phyloP scores from a whole-genome alignment of 2,113 vertebrate species.

The Panthera tigris region DNA sequence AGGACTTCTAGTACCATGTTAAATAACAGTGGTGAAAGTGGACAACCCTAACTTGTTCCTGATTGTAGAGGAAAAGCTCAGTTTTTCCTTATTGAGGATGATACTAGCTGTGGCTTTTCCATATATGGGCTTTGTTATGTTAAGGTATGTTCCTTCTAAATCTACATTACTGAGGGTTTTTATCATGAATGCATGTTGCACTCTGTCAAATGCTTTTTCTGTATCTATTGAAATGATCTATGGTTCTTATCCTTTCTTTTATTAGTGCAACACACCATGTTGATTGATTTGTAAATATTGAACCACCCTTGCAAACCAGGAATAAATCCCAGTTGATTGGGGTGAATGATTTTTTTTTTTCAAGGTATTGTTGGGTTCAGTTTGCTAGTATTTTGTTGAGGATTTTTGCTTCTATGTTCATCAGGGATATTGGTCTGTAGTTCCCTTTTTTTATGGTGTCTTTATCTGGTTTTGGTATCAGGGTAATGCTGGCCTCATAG shows the following conservation, averaged over 20 bases:
- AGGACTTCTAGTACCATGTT: background rate
- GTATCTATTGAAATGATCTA: background rate
- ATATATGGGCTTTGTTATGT: background rate
- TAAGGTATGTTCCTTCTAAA: background rate
- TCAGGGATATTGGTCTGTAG: background rate
- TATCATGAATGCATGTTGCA: background rate
- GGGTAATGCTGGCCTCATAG: background rate
- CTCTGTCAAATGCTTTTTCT: background rate
- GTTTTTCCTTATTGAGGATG: background rate
- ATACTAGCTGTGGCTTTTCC: background rate
- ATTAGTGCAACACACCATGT: background rate
- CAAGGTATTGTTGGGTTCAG: background rate
- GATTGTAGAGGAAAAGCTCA: background rate
- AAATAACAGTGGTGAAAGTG: background rate
- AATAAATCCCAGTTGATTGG: background rate
- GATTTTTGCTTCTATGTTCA: background rate
- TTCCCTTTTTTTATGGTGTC: background rate
- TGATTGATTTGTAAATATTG: background rate
- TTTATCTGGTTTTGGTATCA: background rate
- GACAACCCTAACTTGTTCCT: background rate
- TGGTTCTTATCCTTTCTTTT: background rate
- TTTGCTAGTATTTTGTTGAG: background rate
- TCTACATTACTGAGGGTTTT: background rate
- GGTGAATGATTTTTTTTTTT: background rate
- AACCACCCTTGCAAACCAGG: background rate